Percentiles rank a stretch among this genome's conserved stretches.
phyloP scores from a whole-genome alignment of 2,888 invertebrate species.

The Blastobasis lacticolella region DNA sequence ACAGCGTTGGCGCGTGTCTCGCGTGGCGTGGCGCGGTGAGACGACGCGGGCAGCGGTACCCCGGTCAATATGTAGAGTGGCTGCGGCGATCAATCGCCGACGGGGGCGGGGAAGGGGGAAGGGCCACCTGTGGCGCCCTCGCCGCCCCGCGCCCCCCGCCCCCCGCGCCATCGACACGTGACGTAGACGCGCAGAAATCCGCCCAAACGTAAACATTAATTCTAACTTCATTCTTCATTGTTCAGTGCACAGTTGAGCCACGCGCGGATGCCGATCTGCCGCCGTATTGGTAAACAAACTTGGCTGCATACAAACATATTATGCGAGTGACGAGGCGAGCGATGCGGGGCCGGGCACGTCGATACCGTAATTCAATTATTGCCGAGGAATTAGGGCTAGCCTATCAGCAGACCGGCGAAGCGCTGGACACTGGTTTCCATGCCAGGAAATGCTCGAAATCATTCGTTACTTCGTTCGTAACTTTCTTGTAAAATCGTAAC shows the following conservation, averaged over 20 bases:
- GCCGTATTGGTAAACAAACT: slow-evolving; percentile 67
- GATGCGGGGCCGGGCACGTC: slow-evolving; percentile 22
- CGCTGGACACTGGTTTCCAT: too few species aligned
- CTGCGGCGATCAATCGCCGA: slow-evolving; percentile 68
- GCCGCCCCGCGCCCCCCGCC: slow-evolving; percentile 25
- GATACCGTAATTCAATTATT: slow-evolving; percentile 55
- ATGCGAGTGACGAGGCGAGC: background rate
- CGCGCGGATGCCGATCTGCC: slow-evolving; percentile 58
- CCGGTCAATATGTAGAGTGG: slow-evolving; percentile 74
- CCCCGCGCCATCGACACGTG: slow-evolving; percentile 61
- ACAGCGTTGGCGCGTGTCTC: slow-evolving; percentile 25
- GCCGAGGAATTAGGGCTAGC: slow-evolving; percentile 40
- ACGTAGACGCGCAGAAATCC: slow-evolving; percentile 69
- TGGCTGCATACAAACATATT: slow-evolving; percentile 2
- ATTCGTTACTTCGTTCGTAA: too few species aligned
- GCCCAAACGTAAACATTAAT: slow-evolving; percentile 74
- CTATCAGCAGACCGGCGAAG: too few species aligned
- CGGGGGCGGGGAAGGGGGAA: slow-evolving; percentile 33
- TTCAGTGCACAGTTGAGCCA: slow-evolving; percentile 62
- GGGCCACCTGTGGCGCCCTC: slow-evolving; percentile 62
- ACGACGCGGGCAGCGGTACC: slow-evolving; percentile 62
- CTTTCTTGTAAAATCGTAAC: too few species aligned
- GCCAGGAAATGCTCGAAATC: too few species aligned
- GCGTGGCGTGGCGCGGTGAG: slow-evolving; percentile 49
- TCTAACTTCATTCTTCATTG: slow-evolving; percentile 72